phyloP scores from a whole-genome alignment of 92 coral and sea anemone genomes.

The Blastomussa wellsi region DNA sequence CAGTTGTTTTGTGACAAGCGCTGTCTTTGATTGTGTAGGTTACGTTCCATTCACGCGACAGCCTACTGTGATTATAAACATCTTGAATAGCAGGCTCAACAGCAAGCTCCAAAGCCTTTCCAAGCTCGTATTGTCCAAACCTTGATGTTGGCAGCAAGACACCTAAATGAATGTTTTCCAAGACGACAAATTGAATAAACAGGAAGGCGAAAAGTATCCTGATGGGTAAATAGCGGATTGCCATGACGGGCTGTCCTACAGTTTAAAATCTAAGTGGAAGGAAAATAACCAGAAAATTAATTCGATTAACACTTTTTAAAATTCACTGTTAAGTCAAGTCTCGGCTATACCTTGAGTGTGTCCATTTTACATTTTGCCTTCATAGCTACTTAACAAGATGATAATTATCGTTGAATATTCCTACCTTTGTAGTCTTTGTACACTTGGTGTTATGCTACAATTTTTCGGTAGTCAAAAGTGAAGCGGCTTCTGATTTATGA shows the following conservation, averaged over 20 bases:
- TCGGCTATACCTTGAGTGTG: not conserved
- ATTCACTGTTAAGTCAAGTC: not conserved
- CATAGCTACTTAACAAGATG: not conserved
- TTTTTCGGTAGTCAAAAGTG: not conserved
- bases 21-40: conserved; percentile 62
- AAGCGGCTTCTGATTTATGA: not conserved
- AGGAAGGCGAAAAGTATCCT: conserved; percentile 1
- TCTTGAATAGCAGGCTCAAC: conserved; percentile 63
- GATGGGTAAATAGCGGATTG: not conserved
- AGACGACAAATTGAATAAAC: not conserved
- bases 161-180: conserved; percentile 47
- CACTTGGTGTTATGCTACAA: not conserved
- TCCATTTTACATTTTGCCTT: not conserved
- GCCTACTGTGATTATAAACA: conserved; percentile 37
- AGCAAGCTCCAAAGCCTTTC: conserved; percentile 59
- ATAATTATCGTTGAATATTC: not conserved
- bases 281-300: not conserved
- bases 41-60: conserved; percentile 54
- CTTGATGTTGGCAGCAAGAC: conserved; percentile 64
- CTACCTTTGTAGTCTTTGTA: not conserved
- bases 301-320: too few species aligned
- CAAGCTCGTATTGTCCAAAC: conserved; percentile 46
- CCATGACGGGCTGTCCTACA: not conserved
- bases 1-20: conserved; percentile 58
- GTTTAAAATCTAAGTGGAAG: not conserved